phyloP scores from a whole-genome alignment of 35 echinoderm and acorn worm species.

The Heliocidaris erythrogramma region DNA sequence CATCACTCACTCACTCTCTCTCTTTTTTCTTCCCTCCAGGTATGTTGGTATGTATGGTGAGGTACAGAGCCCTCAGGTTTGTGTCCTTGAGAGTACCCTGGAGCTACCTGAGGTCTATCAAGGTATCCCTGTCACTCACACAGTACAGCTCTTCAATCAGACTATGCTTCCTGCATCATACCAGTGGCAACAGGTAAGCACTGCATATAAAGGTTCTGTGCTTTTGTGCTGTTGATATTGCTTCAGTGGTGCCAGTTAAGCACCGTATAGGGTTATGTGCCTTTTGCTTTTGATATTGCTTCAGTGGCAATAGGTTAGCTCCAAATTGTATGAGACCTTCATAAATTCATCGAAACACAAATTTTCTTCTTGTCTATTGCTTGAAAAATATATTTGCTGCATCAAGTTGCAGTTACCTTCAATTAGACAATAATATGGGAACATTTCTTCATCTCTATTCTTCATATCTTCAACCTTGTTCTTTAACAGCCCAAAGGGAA shows the following conservation, averaged over 20 bases:
- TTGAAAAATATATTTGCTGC: not conserved
- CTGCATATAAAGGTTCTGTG: not conserved
- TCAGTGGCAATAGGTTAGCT: too few species aligned
- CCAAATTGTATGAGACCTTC: too few species aligned
- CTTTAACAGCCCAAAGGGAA: conserved; percentile 59
- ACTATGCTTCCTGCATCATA: conserved; percentile 67
- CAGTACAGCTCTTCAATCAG: conserved; percentile 81
- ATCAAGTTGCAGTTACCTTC: not conserved
- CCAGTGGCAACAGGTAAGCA: conserved; percentile 77
- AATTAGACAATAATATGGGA: not conserved
- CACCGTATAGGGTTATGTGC: not conserved
- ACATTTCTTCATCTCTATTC: not conserved
- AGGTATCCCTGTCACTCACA: conserved; percentile 65
- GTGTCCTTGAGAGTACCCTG: conserved; percentile 69
- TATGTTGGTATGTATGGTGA: conserved; percentile 77
- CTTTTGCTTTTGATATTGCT: not conserved
- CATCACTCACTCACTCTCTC: too few species aligned
- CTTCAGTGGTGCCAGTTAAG: too few species aligned
- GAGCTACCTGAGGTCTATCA: conserved; percentile 75
- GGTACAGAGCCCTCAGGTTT: conserved; percentile 91
- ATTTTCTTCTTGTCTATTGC: too few species aligned
- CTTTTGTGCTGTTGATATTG: too few species aligned
- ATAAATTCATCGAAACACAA: too few species aligned
- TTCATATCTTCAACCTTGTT: not conserved
- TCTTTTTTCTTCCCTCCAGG: conserved; percentile 30